These are phyloP conservation scores for Bombus impatiens DNA, from an alignment of 1,140 invertebrate species.

Conservation along the genomic window DNA sequence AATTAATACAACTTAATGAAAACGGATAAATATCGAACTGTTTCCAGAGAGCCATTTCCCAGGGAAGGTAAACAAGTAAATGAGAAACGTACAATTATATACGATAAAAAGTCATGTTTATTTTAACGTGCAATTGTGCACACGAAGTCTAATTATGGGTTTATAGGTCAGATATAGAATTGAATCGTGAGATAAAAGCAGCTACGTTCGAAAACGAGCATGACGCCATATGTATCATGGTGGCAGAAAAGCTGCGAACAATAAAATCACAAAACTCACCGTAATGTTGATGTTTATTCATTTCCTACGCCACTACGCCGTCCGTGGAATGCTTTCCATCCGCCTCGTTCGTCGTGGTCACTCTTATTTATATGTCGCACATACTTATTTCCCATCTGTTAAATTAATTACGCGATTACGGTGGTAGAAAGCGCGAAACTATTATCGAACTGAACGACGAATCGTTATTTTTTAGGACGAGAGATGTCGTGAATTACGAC, in stretches of 20 bases:
- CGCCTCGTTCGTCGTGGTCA: background rate
- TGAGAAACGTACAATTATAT: too few relatives aligned
- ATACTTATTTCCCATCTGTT: background rate
- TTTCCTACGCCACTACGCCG: background rate
- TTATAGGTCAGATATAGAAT: background rate
- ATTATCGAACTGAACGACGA: background rate
- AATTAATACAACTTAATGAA: too few relatives aligned
- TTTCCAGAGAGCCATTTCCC: too few relatives aligned
- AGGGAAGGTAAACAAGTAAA: too few relatives aligned
- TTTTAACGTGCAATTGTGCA: background rate
- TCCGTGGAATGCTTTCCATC: too few relatives aligned
- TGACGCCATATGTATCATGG: background rate
- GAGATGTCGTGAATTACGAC: background rate
- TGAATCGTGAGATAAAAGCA: too few relatives aligned
- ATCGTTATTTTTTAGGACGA: background rate
- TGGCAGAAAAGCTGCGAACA: too few relatives aligned
- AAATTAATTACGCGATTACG: background rate
- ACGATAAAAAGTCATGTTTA: too few relatives aligned
- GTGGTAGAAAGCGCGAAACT: background rate
- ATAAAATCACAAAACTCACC: background rate
- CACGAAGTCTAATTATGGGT: background rate
- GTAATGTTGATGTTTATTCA: background rate
- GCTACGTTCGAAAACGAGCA: background rate
- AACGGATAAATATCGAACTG: too few relatives aligned
- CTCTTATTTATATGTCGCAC: background rate